Evolutionary conservation across 2,113 vertebrate genomes (phyloP).

Genomic region (Aldabrachelys gigantea): DNA sequence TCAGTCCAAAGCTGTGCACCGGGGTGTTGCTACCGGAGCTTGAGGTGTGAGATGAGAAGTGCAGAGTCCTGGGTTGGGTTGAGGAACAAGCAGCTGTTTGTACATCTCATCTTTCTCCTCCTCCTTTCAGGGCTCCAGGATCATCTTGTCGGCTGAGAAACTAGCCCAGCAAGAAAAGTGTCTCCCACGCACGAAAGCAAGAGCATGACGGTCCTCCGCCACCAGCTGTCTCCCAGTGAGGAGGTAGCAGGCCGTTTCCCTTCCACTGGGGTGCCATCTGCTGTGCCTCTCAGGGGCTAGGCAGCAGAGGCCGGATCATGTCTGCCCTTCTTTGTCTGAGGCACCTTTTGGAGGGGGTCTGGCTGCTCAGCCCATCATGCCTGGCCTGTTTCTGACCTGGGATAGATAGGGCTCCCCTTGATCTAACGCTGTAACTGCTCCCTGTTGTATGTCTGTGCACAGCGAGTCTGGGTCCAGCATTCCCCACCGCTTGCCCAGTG

Average conservation of each 20-base stretch:
- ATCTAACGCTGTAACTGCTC: background rate
- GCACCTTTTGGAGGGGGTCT: background rate
- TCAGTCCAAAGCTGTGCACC: background rate
- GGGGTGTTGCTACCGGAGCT: background rate
- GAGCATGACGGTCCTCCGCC: background rate
- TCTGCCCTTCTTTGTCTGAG: background rate
- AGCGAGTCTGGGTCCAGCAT: accelerated
- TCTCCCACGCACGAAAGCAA: background rate
- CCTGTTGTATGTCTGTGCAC: background rate
- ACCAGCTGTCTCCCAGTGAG: too few species aligned
- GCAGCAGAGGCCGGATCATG: too few species aligned
- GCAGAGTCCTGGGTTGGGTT: background rate
- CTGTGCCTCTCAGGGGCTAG: background rate
- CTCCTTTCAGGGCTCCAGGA: background rate
- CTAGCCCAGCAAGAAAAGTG: background rate
- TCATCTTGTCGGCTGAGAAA: background rate
- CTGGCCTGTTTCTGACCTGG: background rate
- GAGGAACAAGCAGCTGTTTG: background rate
- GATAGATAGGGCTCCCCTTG: background rate
- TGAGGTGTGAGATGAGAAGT: background rate
- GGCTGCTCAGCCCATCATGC: background rate
- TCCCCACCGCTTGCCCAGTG: background rate
- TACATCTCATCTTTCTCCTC: background rate
- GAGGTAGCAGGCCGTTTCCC: too few species aligned
- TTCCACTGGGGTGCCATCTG: too few species aligned